phyloP scores from a whole-genome alignment of 2,797 vertebrate genomes.

The Sciurus vulgaris region DNA sequence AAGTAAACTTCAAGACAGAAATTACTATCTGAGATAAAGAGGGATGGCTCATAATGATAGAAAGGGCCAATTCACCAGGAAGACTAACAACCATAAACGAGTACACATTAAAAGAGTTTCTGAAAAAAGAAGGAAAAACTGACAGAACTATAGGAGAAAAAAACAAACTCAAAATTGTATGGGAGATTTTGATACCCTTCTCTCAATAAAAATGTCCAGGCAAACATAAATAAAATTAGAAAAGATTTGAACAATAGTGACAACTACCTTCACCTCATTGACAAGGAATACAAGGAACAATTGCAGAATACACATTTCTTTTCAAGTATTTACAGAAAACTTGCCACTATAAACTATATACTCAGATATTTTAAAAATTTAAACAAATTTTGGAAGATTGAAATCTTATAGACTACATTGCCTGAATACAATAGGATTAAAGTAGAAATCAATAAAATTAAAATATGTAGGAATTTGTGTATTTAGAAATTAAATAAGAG shows the following conservation, averaged over 20 bases:
- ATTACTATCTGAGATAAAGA: not conserved
- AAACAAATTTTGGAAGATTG: not conserved
- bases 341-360: not conserved
- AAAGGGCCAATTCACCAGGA: not conserved
- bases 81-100: not conserved
- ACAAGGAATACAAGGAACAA: too few relatives aligned
- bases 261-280: not conserved
- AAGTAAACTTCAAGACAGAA: not conserved
- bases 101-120: not conserved
- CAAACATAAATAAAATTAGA: not conserved
- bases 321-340: not conserved
- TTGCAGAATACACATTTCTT: too few relatives aligned
- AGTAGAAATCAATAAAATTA: conserved; percentile 3
- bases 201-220: not conserved
- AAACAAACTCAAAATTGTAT: not conserved
- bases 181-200: not conserved
- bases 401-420: not conserved
- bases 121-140: not conserved
- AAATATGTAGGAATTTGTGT: not conserved
- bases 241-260: not conserved
- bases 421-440: not conserved
- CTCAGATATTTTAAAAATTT: not conserved
- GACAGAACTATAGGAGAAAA: not conserved
- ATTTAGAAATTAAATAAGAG: not conserved
- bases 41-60: too few relatives aligned